Conservation (phyloP, 2,797 vertebrate genomes). For the Paedocypris micromegethes region DNA sequence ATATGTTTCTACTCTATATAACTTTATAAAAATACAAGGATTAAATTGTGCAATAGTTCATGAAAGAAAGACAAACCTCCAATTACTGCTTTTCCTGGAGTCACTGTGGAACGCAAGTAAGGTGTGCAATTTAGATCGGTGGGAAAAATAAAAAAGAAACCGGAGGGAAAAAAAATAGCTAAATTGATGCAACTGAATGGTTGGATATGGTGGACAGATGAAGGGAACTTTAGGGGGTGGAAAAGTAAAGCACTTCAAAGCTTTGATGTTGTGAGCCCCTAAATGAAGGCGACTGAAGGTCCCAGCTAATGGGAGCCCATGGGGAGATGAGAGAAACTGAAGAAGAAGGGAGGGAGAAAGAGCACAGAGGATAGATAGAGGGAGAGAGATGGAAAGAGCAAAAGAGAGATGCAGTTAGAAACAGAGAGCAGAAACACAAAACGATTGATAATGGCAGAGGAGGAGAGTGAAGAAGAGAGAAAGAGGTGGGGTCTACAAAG, state of each 20-base stretch:
- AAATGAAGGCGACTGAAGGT: slow-evolving; percentile 76
- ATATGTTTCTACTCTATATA: too few relatives aligned
- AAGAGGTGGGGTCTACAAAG: not conserved
- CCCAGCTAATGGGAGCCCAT: slow-evolving; percentile 76
- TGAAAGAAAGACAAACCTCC: too few relatives aligned
- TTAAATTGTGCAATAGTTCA: too few relatives aligned
- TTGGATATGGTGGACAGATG: slow-evolving; percentile 44
- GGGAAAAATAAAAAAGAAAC: not conserved
- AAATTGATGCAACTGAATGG: slow-evolving; percentile 33
- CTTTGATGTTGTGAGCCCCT: slow-evolving; percentile 72
- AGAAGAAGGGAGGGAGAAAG: slow-evolving; percentile 43
- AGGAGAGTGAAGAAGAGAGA: slow-evolving; percentile 16
- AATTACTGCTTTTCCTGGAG: too few relatives aligned
- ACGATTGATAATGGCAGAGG: slow-evolving; percentile 13
- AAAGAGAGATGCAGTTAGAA: slow-evolving; percentile 3
- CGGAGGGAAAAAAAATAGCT: slow-evolving; percentile 48
- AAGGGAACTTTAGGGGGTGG: slow-evolving; percentile 41
- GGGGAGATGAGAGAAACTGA: slow-evolving; percentile 70
- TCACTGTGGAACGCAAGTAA: too few relatives aligned
- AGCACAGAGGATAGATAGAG: not conserved
- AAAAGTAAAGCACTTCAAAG: slow-evolving; percentile 66
- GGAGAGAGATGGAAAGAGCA: slow-evolving; percentile 41
- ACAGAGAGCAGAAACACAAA: not conserved
- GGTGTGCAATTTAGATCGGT: too few relatives aligned
- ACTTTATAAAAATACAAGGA: too few relatives aligned